Base-by-base conservation (phyloP, 2,888 invertebrate genomes). In the Azorinus chamasolen region DNA sequence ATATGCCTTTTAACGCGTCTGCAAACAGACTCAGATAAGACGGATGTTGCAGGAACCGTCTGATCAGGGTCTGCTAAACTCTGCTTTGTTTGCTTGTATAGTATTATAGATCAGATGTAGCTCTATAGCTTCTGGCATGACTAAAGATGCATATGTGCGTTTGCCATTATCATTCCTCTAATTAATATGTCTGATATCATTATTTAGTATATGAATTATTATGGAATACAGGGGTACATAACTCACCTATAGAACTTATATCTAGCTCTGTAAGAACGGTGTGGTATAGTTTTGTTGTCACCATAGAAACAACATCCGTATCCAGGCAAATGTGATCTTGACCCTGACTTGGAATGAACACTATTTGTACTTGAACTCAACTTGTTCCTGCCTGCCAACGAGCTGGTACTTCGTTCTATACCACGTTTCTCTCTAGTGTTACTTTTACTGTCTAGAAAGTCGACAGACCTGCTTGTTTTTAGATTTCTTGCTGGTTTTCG, bases 251-350 rank as follows among this genome's bases (percentile, higher is more conserved):
- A 50, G 14, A 54, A 20, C 0, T 37, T 20, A 18, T 51, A 57
- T 46, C 27, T 59, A 14, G 77, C 57, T 55, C 50, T 62, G 50
- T 72, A 66, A 3, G 79, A 71, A n/a, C 71, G 46, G 25, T 66
- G 64, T 4, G 74, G 59, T 24, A 66, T 53, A 2, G 74, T 71
- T 45, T 71, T 79, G n/a, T 68, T 63, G 46, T 79, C 79, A 3
- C 80, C 80, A 22, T 45, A 46, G 39, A 80, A 80, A 61, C 76
- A 74, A 32, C 76, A 62, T 14, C 76, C 80, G 14, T 70, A 77
- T 20, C 73, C 80, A 14, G 76, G 70, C 8, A 80, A 66, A 27
- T 66, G 32, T 27, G 50, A 54, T n/a, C 64, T 32, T 37, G 59
- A 37, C 22, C 46, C 46, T 20, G 46, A 24, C 27, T 32, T 32